Base-by-base conservation (phyloP, 2,888 invertebrate species). In the Dynastes tityus region DNA sequence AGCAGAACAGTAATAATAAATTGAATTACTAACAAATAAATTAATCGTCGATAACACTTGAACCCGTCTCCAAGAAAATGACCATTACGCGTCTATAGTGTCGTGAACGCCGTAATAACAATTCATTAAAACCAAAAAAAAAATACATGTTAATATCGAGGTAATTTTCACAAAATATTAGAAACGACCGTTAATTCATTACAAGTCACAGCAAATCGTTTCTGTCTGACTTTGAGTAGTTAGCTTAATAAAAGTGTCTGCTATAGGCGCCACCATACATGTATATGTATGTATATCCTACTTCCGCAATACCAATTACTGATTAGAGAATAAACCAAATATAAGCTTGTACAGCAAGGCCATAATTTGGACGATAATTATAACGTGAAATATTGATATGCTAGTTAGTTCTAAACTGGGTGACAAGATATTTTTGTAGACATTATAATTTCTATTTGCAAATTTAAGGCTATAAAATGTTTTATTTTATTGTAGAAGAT, bases 231-330 rank as follows among this genome's bases (percentile, higher is more conserved):
- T 29, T 45, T 2, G 6, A 51, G 29, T 49, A 68, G 29, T 29
- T 29, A 68, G 8, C 1, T 49, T 29, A 22, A 49, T 51, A 29
- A n/a, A 29, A 27, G 49, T 51, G 51, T 11, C 29, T 3, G n/a
- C 27, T 13, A 32, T 5, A 13, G 68, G 51, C 68, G 68, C 68
- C 68, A 68, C 0, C 0, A 27, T n/a, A 37, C 32, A 37, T 37
- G 5, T 5, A 5, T 37, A 37, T 37, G 5, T 37, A 37, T 2
- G 32, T 37, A 5, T 68, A 68, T 68, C 51, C 27, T 68, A 68
- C 68, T 68, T 68, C 68, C 68, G 68, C 29, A 68, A 68, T 22
- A 51, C 11, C 51, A 51, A 65, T 37, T 16, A n/a, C n/a, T 65
- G 37, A 65, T 65, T 40, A 65, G 37, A 65, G 40, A 68, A 68